Conservation (phyloP, 2,113 vertebrate genomes). For the Elephas maximus region DNA sequence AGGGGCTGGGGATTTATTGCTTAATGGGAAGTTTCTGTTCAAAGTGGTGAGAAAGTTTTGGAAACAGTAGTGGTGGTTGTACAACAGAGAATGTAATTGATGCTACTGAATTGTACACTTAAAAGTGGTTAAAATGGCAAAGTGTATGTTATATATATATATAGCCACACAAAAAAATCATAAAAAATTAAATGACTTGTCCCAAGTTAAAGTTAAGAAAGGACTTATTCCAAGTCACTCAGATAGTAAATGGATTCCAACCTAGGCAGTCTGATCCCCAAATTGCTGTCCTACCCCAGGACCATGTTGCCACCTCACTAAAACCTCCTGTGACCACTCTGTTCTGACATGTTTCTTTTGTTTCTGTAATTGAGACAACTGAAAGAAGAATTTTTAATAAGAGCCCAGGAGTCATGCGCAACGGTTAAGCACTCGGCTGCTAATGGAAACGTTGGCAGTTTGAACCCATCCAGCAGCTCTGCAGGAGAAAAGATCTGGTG, state of each 20-base stretch:
- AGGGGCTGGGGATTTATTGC: not conserved
- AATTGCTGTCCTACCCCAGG: not conserved
- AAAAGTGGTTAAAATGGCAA: not conserved
- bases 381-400: not conserved
- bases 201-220: not conserved
- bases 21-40: not conserved
- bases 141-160: not conserved
- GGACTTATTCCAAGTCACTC: not conserved
- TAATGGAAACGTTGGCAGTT: not conserved
- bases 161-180: too few species aligned
- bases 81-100: not conserved
- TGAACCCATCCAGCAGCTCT: not conserved
- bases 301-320: not conserved
- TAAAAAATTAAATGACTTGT: not conserved
- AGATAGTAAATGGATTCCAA: not conserved
- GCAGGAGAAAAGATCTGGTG: not conserved
- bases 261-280: not conserved
- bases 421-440: not conserved
- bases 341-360: not conserved
- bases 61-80: not conserved
- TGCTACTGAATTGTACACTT: not conserved
- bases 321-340: not conserved
- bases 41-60: not conserved
- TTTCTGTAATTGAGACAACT: constrained; percentile 40
- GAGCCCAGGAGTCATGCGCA: not conserved